Evolutionary conservation across 2,888 invertebrate species (phyloP).

Genomic region (Halictus quadricinctus): DNA sequence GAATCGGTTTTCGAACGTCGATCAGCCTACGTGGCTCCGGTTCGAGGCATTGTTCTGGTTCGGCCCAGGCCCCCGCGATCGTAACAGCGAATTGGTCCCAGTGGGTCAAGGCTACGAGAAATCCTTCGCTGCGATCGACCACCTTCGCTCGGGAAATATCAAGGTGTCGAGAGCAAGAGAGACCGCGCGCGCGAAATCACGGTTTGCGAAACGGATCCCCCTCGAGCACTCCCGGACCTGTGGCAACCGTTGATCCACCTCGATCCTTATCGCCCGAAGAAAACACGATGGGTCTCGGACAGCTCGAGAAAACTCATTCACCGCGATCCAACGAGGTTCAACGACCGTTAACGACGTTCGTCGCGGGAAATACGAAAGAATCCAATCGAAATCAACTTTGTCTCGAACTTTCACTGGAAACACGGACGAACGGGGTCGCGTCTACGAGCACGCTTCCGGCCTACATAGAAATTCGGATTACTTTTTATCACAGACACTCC

Average conservation of each 20-base stretch:
- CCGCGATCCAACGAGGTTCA: neutral
- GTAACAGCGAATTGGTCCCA: conserved; percentile 48
- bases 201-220: conserved; percentile 38
- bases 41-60: conserved; percentile 21
- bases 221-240: neutral
- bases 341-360: neutral
- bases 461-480: neutral
- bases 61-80: conserved; percentile 16
- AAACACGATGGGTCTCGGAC: neutral
- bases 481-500: conserved; percentile 12
- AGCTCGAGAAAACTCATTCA: too few species aligned
- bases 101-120: conserved; percentile 58
- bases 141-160: conserved; percentile 42
- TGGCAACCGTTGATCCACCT: neutral
- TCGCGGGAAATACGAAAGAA: neutral
- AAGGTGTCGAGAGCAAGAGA: conserved; percentile 18
- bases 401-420: neutral
- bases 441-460: too few species aligned
- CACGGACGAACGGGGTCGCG: neutral
- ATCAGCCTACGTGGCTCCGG: conserved; percentile 1
- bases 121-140: conserved; percentile 57
- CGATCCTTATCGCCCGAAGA: neutral
- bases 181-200: conserved; percentile 27
- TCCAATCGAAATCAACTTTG: neutral
- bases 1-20: neutral